phyloP scores from a whole-genome alignment of 1,140 invertebrate species.

The Drosophila tropicalis region DNA sequence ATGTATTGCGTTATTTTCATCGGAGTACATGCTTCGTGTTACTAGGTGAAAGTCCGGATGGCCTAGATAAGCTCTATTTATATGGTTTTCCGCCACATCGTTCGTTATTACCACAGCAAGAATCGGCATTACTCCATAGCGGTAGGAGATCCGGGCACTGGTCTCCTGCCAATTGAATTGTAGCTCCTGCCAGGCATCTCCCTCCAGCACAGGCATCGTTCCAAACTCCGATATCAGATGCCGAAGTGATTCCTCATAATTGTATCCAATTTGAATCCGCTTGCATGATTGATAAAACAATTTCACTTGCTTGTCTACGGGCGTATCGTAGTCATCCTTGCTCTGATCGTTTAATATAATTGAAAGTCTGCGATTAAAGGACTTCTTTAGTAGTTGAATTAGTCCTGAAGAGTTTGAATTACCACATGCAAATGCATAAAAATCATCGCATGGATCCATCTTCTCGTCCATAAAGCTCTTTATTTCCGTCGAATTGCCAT shows the following conservation, averaged over 20 bases:
- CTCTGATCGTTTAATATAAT: slow-evolving; percentile 26
- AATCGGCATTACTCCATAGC: slow-evolving; percentile 49
- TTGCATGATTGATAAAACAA: slow-evolving; percentile 55
- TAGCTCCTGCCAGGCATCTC: slow-evolving; percentile 39
- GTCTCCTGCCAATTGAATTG: slow-evolving; percentile 55
- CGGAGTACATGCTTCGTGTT: slow-evolving; percentile 56
- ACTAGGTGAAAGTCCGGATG: slow-evolving; percentile 32
- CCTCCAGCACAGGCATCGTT: slow-evolving; percentile 51
- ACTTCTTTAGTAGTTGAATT: slow-evolving; percentile 54
- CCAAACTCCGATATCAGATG: slow-evolving; percentile 53
- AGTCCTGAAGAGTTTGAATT: slow-evolving; percentile 76
- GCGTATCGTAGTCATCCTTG: slow-evolving; percentile 21
- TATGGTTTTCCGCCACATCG: slow-evolving; percentile 55
- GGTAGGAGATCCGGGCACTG: slow-evolving; percentile 34
- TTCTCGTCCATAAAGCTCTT: slow-evolving; percentile 83
- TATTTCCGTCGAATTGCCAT: slow-evolving; percentile 59
- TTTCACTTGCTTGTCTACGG: slow-evolving; percentile 56
- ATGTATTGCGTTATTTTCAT: slow-evolving; percentile 36
- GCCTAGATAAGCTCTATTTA: slow-evolving; percentile 56
- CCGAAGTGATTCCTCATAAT: slow-evolving; percentile 33
- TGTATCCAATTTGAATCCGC: slow-evolving; percentile 17
- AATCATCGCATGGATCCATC: slow-evolving; percentile 86
- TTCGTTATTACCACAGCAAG: slow-evolving; percentile 43
- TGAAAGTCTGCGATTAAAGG: slow-evolving; percentile 51
- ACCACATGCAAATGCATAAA: slow-evolving; percentile 87